Conservation (phyloP, 2,888 invertebrate species). For the Lithophane ornitopus region DNA sequence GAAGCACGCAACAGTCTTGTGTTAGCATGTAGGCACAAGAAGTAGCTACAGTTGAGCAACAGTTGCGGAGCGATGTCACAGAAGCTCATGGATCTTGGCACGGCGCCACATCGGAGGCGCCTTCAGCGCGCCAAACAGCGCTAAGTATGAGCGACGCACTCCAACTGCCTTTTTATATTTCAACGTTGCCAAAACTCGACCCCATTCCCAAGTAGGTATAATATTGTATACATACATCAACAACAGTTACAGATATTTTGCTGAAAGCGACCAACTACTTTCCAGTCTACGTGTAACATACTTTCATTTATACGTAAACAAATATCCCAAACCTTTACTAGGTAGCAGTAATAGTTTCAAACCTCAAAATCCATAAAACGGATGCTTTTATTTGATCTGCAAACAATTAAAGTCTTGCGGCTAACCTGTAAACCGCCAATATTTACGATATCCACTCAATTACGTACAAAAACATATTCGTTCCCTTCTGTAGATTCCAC, state of each 20-base stretch:
- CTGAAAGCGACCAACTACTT: not conserved
- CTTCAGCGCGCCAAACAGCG: constrained; percentile 44
- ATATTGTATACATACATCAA: not conserved
- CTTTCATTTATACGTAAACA: not conserved
- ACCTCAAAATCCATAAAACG: not conserved
- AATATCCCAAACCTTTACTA: not conserved
- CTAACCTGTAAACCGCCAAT: not conserved
- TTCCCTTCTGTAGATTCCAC: not conserved
- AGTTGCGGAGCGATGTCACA: constrained; percentile 61
- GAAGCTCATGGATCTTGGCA: constrained; percentile 61
- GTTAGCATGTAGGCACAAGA: constrained; percentile 39
- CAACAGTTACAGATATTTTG: constrained; percentile 3
- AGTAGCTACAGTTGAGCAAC: constrained; percentile 64
- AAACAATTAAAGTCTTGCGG: constrained; percentile 14
- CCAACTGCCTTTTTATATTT: constrained; percentile 33
- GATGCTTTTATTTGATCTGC: constrained; percentile 9
- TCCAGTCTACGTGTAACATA: not conserved
- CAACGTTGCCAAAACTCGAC: constrained; percentile 36
- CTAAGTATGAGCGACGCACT: constrained; percentile 47
- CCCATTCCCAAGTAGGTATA: constrained; percentile 22
- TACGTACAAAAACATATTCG: constrained; percentile 9
- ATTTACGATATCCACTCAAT: constrained; percentile 25
- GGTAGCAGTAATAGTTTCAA: not conserved
- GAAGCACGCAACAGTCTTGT: constrained; percentile 55
- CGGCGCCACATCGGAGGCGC: constrained; percentile 54